Evolutionary conservation across 92 coral and sea anemone species (phyloP), one percentile per base, ranked within the genome.

Genomic region (Zoanthus gigantus): DNA sequence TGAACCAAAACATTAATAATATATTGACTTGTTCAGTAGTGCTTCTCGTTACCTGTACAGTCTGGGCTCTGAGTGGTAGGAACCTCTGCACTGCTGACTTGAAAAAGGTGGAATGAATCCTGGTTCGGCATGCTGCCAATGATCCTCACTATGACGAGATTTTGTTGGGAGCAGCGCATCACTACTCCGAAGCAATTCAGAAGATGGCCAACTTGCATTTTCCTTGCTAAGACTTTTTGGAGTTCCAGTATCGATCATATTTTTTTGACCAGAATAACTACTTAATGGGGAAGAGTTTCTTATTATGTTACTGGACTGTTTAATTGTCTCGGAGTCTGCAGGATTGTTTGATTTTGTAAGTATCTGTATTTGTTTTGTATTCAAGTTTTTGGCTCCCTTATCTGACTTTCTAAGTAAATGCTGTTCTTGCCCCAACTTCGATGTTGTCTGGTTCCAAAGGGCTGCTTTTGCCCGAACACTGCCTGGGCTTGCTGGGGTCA

Each of bases 51-150:
- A 76, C 81, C 82, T 54, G 75, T 81, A 18, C 30, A 80, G 61
- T 63, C 85, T 81, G 45, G 85, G 85, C 74, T 81, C 75, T 44
- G 85, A 81, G 44, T 81, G 85, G 42, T 81, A 66, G 45, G 66
- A 81, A 2, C 75, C 85, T 23, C 76, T 81, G 46, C 47, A 81
- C 17, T 81, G 85, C 74, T 81, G 66, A 17, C 60, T 66, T 8
- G 61, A 11, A 46, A 81, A 81, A 18, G 76, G 74, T 9, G 74
- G 44, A n/a, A 81, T 15, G 44, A 42, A 81, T 32, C 85, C 85
- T 6, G 85, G 76, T 18, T 81, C 76, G 0, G 85, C 75, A 65
- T 81, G 85, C 75, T 66, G 58, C 60, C 66, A 9, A 46, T 66
- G 46, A 11, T 5, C 57, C 63, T 66, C 74, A 13, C 29, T 57